Evolutionary conservation across 2,113 vertebrate species (phyloP).

Genomic region (Ptilonorhynchus violaceus): DNA sequence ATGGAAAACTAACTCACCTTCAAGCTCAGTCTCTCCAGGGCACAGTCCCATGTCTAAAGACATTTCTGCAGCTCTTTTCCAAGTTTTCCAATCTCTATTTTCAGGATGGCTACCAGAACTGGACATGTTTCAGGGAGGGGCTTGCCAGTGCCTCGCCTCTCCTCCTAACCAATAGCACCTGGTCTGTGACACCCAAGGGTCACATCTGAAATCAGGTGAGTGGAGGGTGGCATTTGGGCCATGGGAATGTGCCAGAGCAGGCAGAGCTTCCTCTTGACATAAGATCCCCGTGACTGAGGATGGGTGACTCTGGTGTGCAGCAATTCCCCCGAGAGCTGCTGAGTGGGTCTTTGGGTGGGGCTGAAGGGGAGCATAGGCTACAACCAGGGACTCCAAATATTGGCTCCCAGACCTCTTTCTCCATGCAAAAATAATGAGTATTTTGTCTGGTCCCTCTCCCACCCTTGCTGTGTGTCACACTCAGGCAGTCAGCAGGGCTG

Average conservation of each 20-base stretch:
- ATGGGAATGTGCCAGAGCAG: neutral
- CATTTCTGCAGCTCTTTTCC: neutral
- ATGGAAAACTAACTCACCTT: neutral
- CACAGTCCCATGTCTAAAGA: neutral
- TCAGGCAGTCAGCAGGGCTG: neutral
- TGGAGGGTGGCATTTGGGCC: neutral
- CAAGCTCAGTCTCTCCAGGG: neutral
- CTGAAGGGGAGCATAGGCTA: neutral
- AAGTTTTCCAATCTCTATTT: neutral
- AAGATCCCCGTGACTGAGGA: neutral
- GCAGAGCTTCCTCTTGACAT: neutral
- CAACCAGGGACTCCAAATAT: neutral
- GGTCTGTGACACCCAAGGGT: too few species aligned
- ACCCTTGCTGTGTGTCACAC: neutral
- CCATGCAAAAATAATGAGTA: neutral
- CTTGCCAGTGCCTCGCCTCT: neutral
- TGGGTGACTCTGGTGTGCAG: too few species aligned
- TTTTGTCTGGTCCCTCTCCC: neutral
- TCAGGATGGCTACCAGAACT: neutral
- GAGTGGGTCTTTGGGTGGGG: neutral
- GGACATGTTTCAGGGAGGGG: fast-evolving
- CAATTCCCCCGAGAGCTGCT: neutral
- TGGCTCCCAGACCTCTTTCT: neutral
- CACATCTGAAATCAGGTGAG: neutral
- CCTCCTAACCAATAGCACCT: neutral